Conservation (phyloP, 1,140 invertebrate genomes). For the Colletes gigas region DNA sequence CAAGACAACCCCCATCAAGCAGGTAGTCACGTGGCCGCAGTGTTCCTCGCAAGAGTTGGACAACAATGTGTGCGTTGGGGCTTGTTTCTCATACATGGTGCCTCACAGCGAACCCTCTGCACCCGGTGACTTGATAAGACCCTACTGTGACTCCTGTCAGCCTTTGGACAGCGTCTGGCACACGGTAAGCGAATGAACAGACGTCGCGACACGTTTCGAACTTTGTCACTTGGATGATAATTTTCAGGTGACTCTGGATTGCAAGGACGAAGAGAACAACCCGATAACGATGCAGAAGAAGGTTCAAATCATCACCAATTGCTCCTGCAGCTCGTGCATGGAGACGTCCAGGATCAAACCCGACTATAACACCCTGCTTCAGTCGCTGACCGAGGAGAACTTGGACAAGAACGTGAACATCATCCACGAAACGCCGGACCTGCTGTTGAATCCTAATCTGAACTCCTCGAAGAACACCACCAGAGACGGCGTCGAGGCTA, state of each 20-base stretch:
- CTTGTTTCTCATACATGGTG: slow-evolving; percentile 87
- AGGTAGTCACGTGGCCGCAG: slow-evolving; percentile 84
- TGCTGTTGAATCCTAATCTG: slow-evolving; percentile 76
- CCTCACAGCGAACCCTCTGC: slow-evolving; percentile 85
- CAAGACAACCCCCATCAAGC: slow-evolving; percentile 85
- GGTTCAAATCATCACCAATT: slow-evolving; percentile 85
- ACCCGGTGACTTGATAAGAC: slow-evolving; percentile 84
- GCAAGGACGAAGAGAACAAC: slow-evolving; percentile 81
- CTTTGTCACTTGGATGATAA: neutral
- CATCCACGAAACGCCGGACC: slow-evolving; percentile 75
- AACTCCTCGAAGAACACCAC: slow-evolving; percentile 72
- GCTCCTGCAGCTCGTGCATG: slow-evolving; percentile 83
- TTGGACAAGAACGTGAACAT: slow-evolving; percentile 74
- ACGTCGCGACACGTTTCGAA: no score
- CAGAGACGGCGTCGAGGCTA: slow-evolving; percentile 70
- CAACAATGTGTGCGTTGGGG: slow-evolving; percentile 87
- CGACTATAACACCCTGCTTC: slow-evolving; percentile 76
- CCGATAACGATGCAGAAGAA: slow-evolving; percentile 83
- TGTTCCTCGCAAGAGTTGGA: slow-evolving; percentile 85
- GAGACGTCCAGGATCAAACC: slow-evolving; percentile 78
- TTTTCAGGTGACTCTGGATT: slow-evolving; percentile 82
- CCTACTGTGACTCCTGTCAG: slow-evolving; percentile 87
- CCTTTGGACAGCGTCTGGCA: slow-evolving; percentile 84
- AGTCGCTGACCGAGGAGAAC: slow-evolving; percentile 71
- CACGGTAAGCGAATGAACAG: slow-evolving; percentile 77